A percentile compares a stretch with the other conserved stretches of the same genome.
Evolutionary conservation across 1,140 invertebrate species (phyloP).

Genomic region (Pseudomyrmex cubaensis): DNA sequence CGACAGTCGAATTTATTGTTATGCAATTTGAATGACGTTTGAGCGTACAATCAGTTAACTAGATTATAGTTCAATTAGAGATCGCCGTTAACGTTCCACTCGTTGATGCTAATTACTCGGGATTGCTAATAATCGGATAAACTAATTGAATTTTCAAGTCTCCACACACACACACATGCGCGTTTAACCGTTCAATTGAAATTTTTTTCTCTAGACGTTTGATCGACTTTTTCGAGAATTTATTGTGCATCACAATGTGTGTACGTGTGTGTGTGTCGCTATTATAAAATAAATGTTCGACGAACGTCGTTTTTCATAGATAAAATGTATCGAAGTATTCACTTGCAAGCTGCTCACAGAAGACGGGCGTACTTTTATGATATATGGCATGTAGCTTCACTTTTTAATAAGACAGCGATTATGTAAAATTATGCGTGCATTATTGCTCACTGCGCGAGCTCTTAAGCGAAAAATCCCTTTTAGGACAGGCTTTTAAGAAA

Average conservation of each 20-base stretch:
- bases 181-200: slow-evolving; percentile 12
- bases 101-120: slow-evolving; percentile 9
- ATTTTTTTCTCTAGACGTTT: background rate
- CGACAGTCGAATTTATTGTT: slow-evolving; percentile 14
- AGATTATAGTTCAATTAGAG: slow-evolving; percentile 9
- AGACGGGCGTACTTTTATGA: background rate
- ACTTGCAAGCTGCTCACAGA: background rate
- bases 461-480: background rate
- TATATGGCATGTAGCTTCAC: background rate
- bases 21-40: background rate
- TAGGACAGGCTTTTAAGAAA: background rate
- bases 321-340: too few relatives aligned
- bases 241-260: too few relatives aligned
- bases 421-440: background rate
- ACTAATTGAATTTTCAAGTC: slow-evolving; percentile 30
- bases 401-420: slow-evolving; percentile 1
- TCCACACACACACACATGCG: background rate
- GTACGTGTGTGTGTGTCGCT: too few relatives aligned
- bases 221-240: background rate
- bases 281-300: too few relatives aligned
- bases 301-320: too few relatives aligned
- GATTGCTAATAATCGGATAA: slow-evolving; percentile 9
- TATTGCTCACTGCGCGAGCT: background rate
- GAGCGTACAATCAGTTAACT: slow-evolving; percentile 13
- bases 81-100: slow-evolving; percentile 5